Conservation (phyloP, 2,113 vertebrate genomes). For the Amphilophus citrinellus region DNA sequence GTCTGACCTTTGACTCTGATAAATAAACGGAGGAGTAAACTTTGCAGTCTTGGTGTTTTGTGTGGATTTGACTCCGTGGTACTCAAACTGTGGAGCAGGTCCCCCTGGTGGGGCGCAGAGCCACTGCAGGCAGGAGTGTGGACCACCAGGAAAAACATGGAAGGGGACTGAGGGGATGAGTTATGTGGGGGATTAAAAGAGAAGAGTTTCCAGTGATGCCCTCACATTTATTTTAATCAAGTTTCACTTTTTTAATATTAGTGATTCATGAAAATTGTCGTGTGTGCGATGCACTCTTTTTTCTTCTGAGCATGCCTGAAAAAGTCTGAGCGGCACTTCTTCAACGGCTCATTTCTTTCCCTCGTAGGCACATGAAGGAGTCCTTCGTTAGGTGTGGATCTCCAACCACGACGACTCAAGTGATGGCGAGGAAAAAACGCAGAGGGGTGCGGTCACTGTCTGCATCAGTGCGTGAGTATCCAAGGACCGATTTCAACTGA, state of each 20-base stretch:
- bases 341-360: neutral
- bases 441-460: slow-evolving; percentile 68
- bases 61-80: too few species aligned
- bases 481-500: neutral
- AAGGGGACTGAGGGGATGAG: neutral
- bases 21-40: neutral
- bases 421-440: slow-evolving; percentile 94
- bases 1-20: neutral
- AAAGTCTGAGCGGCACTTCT: neutral
- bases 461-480: neutral
- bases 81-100: neutral
- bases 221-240: neutral
- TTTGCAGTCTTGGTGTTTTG: neutral
- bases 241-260: neutral
- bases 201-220: neutral
- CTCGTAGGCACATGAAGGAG: slow-evolving; percentile 82
- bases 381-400: slow-evolving; percentile 88
- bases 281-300: neutral
- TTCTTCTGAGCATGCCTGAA: neutral
- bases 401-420: slow-evolving; percentile 90
- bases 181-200: neutral
- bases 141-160: neutral
- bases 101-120: neutral
- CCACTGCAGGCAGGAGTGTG: neutral
- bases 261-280: neutral